phyloP scores from a whole-genome alignment of 2,888 invertebrate species.

The Osmoderma eremita region DNA sequence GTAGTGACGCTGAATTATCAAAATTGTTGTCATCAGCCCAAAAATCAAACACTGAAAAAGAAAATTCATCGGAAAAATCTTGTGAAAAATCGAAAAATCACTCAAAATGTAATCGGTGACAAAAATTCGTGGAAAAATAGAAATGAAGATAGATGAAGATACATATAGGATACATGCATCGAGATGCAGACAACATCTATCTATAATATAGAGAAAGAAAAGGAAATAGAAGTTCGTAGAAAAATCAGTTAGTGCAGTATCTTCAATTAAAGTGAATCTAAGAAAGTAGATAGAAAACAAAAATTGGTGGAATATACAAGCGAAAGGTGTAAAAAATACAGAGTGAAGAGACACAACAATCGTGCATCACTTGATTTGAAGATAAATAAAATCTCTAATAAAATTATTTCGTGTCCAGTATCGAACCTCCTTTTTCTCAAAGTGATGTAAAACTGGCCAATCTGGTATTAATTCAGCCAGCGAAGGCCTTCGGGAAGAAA shows the following conservation, averaged over 20 bases:
- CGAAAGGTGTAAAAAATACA: conserved; percentile 22
- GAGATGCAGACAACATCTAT: conserved; percentile 59
- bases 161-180: conserved; percentile 50
- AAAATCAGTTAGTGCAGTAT: conserved; percentile 34
- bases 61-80: conserved; percentile 49
- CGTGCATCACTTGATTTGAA: conserved; percentile 46
- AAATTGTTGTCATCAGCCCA: conserved; percentile 56
- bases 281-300: conserved; percentile 22
- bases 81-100: conserved; percentile 51
- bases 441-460: conserved; percentile 91
- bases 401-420: conserved; percentile 50
- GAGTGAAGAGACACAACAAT: conserved; percentile 37
- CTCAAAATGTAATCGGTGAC: neutral
- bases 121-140: conserved; percentile 31
- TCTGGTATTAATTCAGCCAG: conserved; percentile 96
- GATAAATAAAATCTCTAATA: conserved; percentile 40
- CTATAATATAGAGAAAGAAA: conserved; percentile 48
- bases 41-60: conserved; percentile 57
- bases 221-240: conserved; percentile 13
- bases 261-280: conserved; percentile 6
- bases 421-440: conserved; percentile 88
- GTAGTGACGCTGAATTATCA: conserved; percentile 52
- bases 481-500: conserved; percentile 81
- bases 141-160: conserved; percentile 41
- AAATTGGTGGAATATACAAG: conserved; percentile 31